A percentile compares a stretch with the other conserved stretches of the same genome.
Conservation (phyloP, 2,113 vertebrate genomes). For the Sula dactylatra region DNA sequence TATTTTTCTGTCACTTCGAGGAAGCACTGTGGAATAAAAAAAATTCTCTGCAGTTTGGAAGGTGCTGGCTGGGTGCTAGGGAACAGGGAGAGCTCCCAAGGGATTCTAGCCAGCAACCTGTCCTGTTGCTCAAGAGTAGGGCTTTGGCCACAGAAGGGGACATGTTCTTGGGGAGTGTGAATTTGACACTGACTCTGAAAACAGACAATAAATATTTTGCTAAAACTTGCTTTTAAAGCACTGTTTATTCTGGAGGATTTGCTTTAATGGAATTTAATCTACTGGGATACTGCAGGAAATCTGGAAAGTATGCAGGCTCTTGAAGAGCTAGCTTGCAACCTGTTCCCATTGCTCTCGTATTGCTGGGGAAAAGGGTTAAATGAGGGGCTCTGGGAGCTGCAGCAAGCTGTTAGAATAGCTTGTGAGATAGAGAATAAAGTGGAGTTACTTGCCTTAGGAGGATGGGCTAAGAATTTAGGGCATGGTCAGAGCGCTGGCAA, state of each 20-base stretch:
- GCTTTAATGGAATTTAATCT: background rate
- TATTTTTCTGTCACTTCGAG: background rate
- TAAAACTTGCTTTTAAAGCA: background rate
- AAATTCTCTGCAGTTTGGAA: background rate
- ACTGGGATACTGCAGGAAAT: background rate
- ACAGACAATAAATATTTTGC: background rate
- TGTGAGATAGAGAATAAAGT: background rate
- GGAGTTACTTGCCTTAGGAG: background rate
- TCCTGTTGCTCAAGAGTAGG: rapidly evolving
- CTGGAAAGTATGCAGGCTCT: background rate
- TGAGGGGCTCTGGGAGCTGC: background rate
- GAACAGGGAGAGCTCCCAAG: background rate
- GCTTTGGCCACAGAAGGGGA: background rate
- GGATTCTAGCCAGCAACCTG: background rate
- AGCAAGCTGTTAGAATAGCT: background rate
- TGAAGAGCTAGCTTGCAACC: background rate
- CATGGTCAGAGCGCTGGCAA: background rate
- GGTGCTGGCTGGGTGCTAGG: background rate
- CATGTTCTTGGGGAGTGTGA: rapidly evolving
- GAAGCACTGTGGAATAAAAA: background rate
- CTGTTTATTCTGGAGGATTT: background rate
- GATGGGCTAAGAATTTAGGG: background rate
- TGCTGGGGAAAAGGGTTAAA: background rate
- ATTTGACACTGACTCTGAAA: background rate
- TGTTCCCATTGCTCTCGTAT: background rate